Evolutionary conservation across 2,888 invertebrate genomes (phyloP), one percentile per base, ranked within the genome.

Genomic region (Parascotia fuliginaria): DNA sequence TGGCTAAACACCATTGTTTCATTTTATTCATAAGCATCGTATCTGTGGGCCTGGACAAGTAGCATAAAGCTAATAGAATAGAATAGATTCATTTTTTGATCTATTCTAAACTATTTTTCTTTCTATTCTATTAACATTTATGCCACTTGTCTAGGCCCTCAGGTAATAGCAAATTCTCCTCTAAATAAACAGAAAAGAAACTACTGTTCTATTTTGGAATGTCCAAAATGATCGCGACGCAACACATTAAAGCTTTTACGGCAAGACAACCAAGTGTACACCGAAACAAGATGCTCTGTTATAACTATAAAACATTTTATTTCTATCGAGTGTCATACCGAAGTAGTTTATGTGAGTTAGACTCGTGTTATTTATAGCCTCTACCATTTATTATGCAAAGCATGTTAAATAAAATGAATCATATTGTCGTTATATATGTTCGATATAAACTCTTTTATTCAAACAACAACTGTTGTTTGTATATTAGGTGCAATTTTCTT

Each of bases 251-350:
- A 42, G 29, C 14, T 60, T 57, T 60, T 49, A 58, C 36, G 42
- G 43, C 28, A 54, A 37, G 42, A 41, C 50, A 42, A 42, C 16
- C 42, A 54, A 37, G 27, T 58, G 61, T 46, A 62, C 68, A 52
- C 54, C 43, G 39, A 65, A 53, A 61, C 65, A 60, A 54, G 40
- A 38, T 56, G 52, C 52, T 62, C 45, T 56, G 54, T 57, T 56
- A 57, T 46, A 62, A 52, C 57, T 62, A 67, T 65, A 68, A 65
- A 67, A 60, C 56, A 67, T 65, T 67, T 63, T 65, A 69, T 68
- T 63, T 69, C 63, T 54, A 68, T 68, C 60, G 66, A 54, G 46
- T 63, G 61, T 59, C 63, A 56, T 61, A 56, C 50, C 41, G 42
- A 34, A 54, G 60, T 69, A 63, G 60, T 68, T 66, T 64, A 66